Percentiles rank a stretch among this genome's conserved stretches.
Conservation (phyloP, 2,888 invertebrate species). For the Andrena dorsata region DNA sequence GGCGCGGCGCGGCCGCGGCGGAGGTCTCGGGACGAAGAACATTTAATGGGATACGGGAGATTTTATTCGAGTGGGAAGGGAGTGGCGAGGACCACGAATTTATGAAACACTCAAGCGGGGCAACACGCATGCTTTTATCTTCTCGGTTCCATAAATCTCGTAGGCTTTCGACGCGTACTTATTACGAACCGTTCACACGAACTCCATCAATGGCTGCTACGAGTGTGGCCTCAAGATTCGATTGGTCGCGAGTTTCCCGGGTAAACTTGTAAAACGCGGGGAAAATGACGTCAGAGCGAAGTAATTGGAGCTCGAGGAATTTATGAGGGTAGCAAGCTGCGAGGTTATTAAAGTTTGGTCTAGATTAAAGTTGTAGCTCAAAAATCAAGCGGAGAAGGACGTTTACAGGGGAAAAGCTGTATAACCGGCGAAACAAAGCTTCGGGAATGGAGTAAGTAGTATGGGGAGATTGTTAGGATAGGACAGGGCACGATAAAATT, state of each 20-base stretch:
- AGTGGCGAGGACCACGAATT: background rate
- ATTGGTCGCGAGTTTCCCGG: conserved; percentile 21
- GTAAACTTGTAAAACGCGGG: conserved; percentile 18
- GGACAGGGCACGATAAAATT: no score
- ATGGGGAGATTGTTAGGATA: background rate
- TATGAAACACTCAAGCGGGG: background rate
- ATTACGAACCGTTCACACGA: background rate
- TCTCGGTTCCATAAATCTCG: background rate
- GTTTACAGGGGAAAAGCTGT: background rate
- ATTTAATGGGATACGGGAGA: background rate
- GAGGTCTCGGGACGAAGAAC: background rate
- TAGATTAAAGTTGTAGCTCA: conserved; percentile 22
- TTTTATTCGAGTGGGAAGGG: background rate
- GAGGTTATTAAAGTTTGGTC: conserved; percentile 1
- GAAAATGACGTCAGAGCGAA: background rate
- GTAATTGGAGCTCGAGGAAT: conserved; percentile 16
- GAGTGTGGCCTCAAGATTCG: conserved; percentile 7
- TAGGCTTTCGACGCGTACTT: background rate
- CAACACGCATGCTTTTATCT: background rate
- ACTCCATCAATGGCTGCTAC: background rate
- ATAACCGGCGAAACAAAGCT: background rate
- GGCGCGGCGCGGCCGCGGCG: background rate
- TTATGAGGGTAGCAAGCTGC: conserved; percentile 28
- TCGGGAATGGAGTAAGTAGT: background rate
- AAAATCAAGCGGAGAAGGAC: conserved; percentile 14